Conservation (phyloP, 2,888 invertebrate species). For the Punctoribates punctum region DNA sequence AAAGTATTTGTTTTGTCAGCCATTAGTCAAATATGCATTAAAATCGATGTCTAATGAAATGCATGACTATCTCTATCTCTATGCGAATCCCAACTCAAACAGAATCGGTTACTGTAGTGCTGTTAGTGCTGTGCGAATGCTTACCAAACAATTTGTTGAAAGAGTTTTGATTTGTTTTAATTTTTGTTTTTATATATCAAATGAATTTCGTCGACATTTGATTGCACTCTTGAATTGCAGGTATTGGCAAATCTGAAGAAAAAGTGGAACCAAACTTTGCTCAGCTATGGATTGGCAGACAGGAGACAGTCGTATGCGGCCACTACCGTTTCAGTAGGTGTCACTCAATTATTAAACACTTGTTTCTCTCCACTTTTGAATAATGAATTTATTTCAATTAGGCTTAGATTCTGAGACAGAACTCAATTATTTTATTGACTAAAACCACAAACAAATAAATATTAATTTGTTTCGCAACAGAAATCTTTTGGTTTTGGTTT, state of each 20-base stretch:
- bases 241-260: slow-evolving; percentile 49
- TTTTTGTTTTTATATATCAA: slow-evolving; percentile 9
- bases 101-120: too few species aligned
- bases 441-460: not conserved
- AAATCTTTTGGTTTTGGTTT: too few species aligned
- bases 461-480: not conserved
- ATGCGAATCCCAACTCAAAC: too few species aligned
- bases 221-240: slow-evolving; percentile 41
- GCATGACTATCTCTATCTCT: not conserved
- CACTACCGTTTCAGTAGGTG: slow-evolving; percentile 49
- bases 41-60: not conserved
- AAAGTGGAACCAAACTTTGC: slow-evolving; percentile 49
- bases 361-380: not conserved
- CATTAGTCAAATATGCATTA: slow-evolving; percentile 9
- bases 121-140: too few species aligned
- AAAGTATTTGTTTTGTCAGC: not conserved
- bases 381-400: not conserved
- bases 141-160: too few species aligned
- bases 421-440: too few species aligned
- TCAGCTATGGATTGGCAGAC: slow-evolving; percentile 46
- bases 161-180: too few species aligned
- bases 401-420: too few species aligned
- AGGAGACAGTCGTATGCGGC: slow-evolving; percentile 47
- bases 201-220: not conserved
- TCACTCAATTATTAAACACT: slow-evolving; percentile 25